phyloP scores from a whole-genome alignment of 2,888 invertebrate genomes.

The Dyspetes luteomarginatus region DNA sequence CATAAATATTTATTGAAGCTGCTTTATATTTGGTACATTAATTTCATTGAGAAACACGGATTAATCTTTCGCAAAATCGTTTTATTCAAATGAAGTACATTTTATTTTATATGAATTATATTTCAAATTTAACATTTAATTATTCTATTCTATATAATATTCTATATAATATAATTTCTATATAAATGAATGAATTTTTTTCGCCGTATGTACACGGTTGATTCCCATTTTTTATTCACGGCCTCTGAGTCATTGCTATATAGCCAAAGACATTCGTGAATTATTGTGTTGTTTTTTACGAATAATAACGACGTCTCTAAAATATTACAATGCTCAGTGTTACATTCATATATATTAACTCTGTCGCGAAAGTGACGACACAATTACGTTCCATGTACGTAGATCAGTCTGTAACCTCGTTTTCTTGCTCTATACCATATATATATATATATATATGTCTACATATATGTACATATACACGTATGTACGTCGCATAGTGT shows the following conservation, averaged over 20 bases:
- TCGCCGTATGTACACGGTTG: not conserved
- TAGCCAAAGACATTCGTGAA: not conserved
- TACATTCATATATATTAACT: constrained; percentile 52
- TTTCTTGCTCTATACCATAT: constrained; percentile 23
- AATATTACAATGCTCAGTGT: constrained; percentile 52
- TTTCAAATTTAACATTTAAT: too few relatives aligned
- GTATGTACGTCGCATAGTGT: not conserved
- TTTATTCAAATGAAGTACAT: too few relatives aligned
- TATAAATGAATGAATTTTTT: not conserved
- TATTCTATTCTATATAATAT: too few relatives aligned
- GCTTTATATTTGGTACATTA: too few relatives aligned
- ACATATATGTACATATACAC: not conserved
- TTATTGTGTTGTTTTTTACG: constrained; percentile 52
- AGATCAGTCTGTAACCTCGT: constrained; percentile 61
- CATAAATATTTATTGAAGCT: too few relatives aligned
- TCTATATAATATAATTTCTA: not conserved
- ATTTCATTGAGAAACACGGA: too few relatives aligned
- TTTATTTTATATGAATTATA: too few relatives aligned
- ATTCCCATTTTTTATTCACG: constrained; percentile 5
- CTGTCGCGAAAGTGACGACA: constrained; percentile 56
- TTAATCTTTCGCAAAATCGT: too few relatives aligned
- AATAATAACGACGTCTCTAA: constrained; percentile 41
- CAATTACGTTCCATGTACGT: constrained; percentile 55
- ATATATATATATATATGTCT: not conserved
- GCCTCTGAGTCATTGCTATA: constrained; percentile 45